Conservation (phyloP, 2,113 vertebrate genomes). For the Phoxinus phoxinus region DNA sequence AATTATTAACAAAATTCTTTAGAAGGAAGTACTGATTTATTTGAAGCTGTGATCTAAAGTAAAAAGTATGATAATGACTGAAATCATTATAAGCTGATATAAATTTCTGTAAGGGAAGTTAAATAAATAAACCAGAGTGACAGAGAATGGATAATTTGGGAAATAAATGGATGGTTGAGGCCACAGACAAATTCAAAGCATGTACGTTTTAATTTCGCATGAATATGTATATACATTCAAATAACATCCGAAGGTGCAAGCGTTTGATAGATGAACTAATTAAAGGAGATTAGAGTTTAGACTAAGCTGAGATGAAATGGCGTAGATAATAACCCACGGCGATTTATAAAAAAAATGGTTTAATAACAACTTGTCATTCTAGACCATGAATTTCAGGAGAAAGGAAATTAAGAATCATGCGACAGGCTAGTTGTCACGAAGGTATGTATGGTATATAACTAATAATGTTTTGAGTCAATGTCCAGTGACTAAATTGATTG, state of each 20-base stretch:
- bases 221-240: conserved; percentile 17
- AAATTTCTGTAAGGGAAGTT: no score
- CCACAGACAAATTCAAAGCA: conserved; percentile 3
- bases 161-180: not conserved
- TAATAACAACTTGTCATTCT: not conserved
- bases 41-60: no score
- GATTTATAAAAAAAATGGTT: not conserved
- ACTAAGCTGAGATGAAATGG: not conserved
- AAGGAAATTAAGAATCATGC: not conserved
- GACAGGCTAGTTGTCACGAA: not conserved
- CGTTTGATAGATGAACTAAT: conserved; percentile 22
- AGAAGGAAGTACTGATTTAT: no score
- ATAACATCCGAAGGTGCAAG: not conserved
- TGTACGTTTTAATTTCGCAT: not conserved
- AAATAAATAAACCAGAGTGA: not conserved
- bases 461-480: no score
- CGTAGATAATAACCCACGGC: not conserved
- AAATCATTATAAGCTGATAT: no score
- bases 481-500: no score
- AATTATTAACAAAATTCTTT: no score
- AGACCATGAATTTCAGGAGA: not conserved
- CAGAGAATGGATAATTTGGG: not conserved
- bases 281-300: conserved; percentile 11
- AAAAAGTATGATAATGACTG: no score
- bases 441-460: not conserved